These are phyloP conservation scores for Xanthorhoe spadicearia DNA, from an alignment of 2,888 invertebrate genomes.

Conservation along the genomic window DNA sequence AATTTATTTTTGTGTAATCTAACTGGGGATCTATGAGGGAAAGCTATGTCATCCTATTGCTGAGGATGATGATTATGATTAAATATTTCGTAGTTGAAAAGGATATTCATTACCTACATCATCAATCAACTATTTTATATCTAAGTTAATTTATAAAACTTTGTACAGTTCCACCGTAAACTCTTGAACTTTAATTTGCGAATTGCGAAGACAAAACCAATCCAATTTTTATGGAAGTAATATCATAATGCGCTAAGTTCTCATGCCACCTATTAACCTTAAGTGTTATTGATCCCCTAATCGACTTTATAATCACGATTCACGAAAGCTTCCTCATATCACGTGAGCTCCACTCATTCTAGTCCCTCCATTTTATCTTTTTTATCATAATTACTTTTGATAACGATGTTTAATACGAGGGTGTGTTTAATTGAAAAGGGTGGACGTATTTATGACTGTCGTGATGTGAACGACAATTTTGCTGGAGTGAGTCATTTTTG, in stretches of 20 bases:
- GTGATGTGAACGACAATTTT: slow-evolving; percentile 24
- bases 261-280: slow-evolving; percentile 6
- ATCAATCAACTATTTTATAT: too few relatives aligned
- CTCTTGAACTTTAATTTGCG: too few relatives aligned
- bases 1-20: too few relatives aligned
- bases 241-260: not conserved
- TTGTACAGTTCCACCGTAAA: too few relatives aligned
- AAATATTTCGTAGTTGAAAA: too few relatives aligned
- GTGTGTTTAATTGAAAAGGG: slow-evolving; percentile 43
- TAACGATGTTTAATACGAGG: slow-evolving; percentile 40
- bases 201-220: too few relatives aligned
- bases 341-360: slow-evolving; percentile 59
- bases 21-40: too few relatives aligned
- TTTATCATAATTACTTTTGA: slow-evolving; percentile 44
- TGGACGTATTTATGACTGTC: slow-evolving; percentile 24
- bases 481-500: slow-evolving; percentile 1
- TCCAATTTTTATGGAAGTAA: not conserved
- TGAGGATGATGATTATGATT: too few relatives aligned
- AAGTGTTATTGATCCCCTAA: slow-evolving; percentile 22
- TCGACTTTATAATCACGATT: slow-evolving; percentile 29
- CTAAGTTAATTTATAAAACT: too few relatives aligned
- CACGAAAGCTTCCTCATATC: slow-evolving; percentile 41
- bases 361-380: slow-evolving; percentile 37
- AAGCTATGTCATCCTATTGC: too few relatives aligned
- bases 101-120: too few relatives aligned